These are phyloP conservation scores for Graphium colonna DNA, from an alignment of 2,888 invertebrate species.

Conservation along the genomic window DNA sequence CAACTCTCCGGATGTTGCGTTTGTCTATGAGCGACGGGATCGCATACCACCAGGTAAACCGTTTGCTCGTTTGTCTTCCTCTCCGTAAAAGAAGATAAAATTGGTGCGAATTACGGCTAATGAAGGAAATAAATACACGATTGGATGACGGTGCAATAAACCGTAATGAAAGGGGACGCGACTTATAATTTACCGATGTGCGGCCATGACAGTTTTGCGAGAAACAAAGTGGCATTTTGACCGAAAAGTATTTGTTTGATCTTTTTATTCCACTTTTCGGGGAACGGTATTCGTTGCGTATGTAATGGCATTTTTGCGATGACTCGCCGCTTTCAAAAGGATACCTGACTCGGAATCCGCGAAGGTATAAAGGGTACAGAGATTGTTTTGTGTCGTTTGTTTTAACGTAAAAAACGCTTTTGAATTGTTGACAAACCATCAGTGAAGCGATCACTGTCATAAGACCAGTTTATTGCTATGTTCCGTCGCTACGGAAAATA, in stretches of 20 bases:
- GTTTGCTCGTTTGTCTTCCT: too few relatives aligned
- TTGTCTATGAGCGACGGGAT: too few relatives aligned
- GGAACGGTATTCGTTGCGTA: slow-evolving; percentile 1
- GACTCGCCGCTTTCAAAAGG: not conserved
- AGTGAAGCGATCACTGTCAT: not conserved
- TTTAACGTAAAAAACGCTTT: not conserved
- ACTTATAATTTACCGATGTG: slow-evolving; percentile 23
- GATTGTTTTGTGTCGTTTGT: not conserved
- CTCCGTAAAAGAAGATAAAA: too few relatives aligned
- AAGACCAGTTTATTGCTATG: not conserved
- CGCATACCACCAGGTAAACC: too few relatives aligned
- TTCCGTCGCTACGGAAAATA: too few relatives aligned
- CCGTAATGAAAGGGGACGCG: slow-evolving; percentile 25
- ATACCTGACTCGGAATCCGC: not conserved
- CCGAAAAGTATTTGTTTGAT: slow-evolving; percentile 4
- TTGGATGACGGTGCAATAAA: slow-evolving; percentile 18
- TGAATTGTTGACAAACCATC: not conserved
- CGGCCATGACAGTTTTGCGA: slow-evolving; percentile 7
- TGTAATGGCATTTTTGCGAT: slow-evolving; percentile 6
- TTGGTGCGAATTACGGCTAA: slow-evolving; percentile 17
- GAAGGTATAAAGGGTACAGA: not conserved
- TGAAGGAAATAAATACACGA: slow-evolving; percentile 19
- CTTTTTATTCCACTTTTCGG: slow-evolving; percentile 4
- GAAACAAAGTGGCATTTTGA: slow-evolving; percentile 13
- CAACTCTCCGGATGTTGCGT: too few relatives aligned